Evolutionary conservation across 2,113 vertebrate species (phyloP).

Genomic region (Notechis scutatus): DNA sequence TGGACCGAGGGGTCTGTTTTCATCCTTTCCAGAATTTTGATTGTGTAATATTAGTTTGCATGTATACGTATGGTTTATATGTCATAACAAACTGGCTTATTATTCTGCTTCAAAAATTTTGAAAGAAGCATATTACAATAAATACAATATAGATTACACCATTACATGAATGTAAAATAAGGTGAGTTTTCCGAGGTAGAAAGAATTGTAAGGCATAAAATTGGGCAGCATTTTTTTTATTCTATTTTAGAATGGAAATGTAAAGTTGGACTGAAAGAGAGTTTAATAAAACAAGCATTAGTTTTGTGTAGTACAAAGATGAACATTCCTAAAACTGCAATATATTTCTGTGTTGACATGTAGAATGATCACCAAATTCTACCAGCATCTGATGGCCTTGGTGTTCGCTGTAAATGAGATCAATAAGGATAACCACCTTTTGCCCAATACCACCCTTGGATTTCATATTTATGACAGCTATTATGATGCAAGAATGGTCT

Average conservation of each 20-base stretch:
- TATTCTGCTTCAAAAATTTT: neutral
- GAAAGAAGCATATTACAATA: neutral
- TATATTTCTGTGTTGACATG: neutral
- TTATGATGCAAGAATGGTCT: neutral
- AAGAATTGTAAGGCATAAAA: neutral
- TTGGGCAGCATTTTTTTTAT: neutral
- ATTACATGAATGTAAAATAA: neutral
- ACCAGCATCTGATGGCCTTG: neutral
- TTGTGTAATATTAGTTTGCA: neutral
- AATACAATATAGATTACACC: neutral
- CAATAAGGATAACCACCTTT: neutral
- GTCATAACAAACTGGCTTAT: neutral
- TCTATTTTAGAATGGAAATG: neutral
- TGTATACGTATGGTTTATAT: neutral
- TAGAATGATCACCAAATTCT: neutral
- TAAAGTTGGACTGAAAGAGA: neutral
- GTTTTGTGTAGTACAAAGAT: neutral
- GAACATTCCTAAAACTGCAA: neutral
- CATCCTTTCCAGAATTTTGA: neutral
- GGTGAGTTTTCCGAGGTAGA: neutral
- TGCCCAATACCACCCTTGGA: neutral
- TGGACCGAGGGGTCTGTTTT: neutral
- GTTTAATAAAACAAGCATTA: neutral
- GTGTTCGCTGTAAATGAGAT: neutral
- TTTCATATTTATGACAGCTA: constrained; percentile 1